These are phyloP conservation scores for Mionectes macconnelli DNA, from an alignment of 2,113 vertebrate genomes.

Conservation along the genomic window DNA sequence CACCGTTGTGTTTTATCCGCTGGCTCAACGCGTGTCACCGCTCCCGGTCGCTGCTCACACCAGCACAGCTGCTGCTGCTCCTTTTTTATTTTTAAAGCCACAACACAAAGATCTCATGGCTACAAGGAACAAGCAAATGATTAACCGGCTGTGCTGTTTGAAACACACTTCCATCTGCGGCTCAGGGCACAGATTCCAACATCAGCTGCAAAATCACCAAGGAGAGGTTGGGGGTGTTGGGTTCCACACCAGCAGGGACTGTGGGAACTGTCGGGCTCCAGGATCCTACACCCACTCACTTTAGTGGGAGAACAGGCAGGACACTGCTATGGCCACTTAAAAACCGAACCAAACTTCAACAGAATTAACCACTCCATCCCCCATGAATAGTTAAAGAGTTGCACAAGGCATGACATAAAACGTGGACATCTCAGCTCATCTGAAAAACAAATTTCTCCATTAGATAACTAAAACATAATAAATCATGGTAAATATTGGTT, in stretches of 20 bases:
- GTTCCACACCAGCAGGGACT: fast-evolving
- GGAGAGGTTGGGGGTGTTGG: fast-evolving
- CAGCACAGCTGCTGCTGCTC: neutral
- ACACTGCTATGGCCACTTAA: neutral
- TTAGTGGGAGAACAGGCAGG: neutral
- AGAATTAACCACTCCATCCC: no score
- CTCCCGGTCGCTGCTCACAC: neutral
- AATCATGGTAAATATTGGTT: neutral
- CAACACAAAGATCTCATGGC: neutral
- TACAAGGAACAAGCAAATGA: neutral
- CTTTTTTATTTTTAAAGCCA: neutral
- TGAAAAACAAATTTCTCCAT: neutral
- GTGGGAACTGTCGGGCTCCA: neutral
- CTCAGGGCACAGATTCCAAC: neutral
- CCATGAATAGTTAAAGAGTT: neutral
- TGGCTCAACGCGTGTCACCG: fast-evolving
- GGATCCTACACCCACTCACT: no score
- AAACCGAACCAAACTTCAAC: neutral
- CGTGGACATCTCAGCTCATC: neutral
- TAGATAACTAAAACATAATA: neutral
- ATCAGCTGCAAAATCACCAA: neutral
- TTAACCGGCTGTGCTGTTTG: fast-evolving
- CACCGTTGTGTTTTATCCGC: neutral
- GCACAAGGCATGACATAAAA: neutral
- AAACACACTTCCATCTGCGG: neutral